Evolutionary conservation across 2,888 invertebrate species (phyloP), one percentile per base, ranked within the genome.

Genomic region (Brachylomia viminalis): DNA sequence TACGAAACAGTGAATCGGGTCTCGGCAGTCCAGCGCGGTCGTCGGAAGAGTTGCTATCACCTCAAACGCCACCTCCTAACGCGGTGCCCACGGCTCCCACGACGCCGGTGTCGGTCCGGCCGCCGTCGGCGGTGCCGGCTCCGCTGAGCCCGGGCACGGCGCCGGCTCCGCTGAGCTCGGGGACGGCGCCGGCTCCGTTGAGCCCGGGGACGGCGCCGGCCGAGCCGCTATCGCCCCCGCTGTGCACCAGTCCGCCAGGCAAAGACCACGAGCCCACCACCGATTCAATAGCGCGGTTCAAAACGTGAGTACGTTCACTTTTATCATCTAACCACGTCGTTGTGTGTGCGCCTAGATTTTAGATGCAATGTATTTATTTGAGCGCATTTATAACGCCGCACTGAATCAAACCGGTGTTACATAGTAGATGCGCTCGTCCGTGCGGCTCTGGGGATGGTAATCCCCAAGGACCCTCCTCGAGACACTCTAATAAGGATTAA

Each of bases 271-370:
- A 93, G 65, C 92, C 95, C 1, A 91, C 94, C 15, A 92, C 93
- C 56, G 97, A 96, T 76, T 95, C 96, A 2, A 94, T 97, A 79
- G 93, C 93, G 17, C 90, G 95, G 70, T 97, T 96, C 82, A 97
- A 96, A 92, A 96, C 96, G 97, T 97, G 91, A 95, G 96, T 94
- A 86, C 82, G 76, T 87, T 85, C 42, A 70, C 30, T 76, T 84
- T 66, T 64, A 45, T 64, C 7, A 54, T 45, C 45, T 70, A 73
- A 72, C 45, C 66, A 69, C 78, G 59, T 65, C 74, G 74, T 78
- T 82, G 67, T 79, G 69, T 75, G 77, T 71, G 72, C 68, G 72
- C 56, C 58, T 86, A 78, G 56, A 83, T 42, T 84, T 77, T 75
- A 74, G 73, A 80, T 68, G 72, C 76, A 61, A 72, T 76, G 62